Evolutionary conservation across 2,888 invertebrate genomes (phyloP), one percentile per base, ranked within the genome.

Genomic region (Melinaea menophilus): DNA sequence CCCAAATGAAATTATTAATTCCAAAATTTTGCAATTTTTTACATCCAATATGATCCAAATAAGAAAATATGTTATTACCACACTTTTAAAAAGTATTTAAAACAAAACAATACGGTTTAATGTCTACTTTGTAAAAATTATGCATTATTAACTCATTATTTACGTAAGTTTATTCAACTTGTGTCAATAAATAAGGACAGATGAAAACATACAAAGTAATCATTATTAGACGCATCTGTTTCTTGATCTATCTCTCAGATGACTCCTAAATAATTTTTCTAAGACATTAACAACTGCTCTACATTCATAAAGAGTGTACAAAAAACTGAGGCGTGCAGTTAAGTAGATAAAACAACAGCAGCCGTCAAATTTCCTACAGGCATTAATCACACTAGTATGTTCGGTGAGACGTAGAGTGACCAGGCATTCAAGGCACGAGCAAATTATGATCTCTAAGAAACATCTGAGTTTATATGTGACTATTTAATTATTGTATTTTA

Each of bases 301-400:
- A 90, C 85, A 88, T 89, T 84, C 74, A 73, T 79, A 77, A 72
- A 70, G 72, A 62, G 71, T 72, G 68, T 67, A 76, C 78, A 85
- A 88, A 87, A 89, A 88, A 88, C 79, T 73, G 73, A 81, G 86
- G 87, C 90, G 89, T 89, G 90, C 88, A 84, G 89, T 83, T 90
- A 90, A 90, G 88, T 90, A 90, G 84, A 86, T 88, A 85, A 88
- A 88, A 90, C 88, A 88, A 89, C 89, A 88, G 86, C 88, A 84
- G 84, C 87, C 88, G 84, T 89, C 90, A 86, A 90, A 90, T 90
- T 90, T 90, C 83, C 87, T 88, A 80, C 80, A 80, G 84, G 84
- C 90, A 90, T 90, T 90, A 90, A 90, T 90, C 90, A 89, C 84
- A 83, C 85, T 82, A 82, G 86, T 84, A 84, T 82, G 82, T 85